Conservation (phyloP, 35 echinoderm and acorn worm genomes). For the Strongylocentrotus purpuratus region DNA sequence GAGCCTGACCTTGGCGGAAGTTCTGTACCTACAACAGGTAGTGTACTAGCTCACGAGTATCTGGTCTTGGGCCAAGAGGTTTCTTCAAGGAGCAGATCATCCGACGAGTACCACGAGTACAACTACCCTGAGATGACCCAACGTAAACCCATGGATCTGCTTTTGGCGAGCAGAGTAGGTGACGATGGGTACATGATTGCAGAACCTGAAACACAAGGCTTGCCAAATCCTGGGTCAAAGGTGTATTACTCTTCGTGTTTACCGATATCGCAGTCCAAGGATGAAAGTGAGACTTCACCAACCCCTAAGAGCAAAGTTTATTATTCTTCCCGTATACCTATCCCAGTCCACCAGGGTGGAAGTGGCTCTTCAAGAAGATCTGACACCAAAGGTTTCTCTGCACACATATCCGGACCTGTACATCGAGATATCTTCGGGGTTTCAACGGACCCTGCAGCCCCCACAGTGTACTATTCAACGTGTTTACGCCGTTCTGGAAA, state of each 20-base stretch:
- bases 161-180: neutral
- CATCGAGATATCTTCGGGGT: neutral
- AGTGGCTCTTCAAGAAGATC: neutral
- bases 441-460: no score
- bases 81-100: neutral
- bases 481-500: neutral
- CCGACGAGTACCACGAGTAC: neutral
- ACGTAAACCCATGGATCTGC: neutral
- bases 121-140: neutral
- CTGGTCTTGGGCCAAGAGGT: neutral
- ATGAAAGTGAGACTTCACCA: neutral
- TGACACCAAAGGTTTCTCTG: neutral
- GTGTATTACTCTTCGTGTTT: neutral
- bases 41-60: neutral
- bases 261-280: neutral
- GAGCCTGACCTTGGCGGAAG: neutral
- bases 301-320: no score
- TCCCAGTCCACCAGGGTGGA: no score
- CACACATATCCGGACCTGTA: neutral
- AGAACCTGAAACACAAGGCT: neutral
- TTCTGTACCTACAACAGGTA: neutral
- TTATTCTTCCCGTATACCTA: no score
- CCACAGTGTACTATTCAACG: neutral
- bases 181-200: neutral
- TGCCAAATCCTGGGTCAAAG: neutral